Percentiles rank a stretch among this genome's conserved stretches.
phyloP scores from a whole-genome alignment of 2,888 invertebrate genomes.

The Tipula confusa region DNA sequence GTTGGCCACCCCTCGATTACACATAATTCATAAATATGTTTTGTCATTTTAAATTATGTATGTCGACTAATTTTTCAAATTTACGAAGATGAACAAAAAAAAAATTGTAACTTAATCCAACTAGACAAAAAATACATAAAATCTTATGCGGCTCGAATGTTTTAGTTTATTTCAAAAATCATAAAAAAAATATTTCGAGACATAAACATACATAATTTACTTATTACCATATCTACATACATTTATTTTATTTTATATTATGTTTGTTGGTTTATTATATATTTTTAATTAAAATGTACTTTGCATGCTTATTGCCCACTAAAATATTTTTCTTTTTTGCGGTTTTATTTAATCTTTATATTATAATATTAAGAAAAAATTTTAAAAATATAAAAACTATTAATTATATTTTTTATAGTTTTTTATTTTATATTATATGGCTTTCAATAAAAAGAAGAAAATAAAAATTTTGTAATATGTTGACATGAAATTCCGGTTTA shows the following conservation, averaged over 20 bases:
- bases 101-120: not conserved
- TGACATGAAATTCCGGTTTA: conserved; percentile 5
- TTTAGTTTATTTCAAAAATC: not conserved
- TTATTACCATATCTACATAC: conserved; percentile 3
- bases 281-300: conserved; percentile 5
- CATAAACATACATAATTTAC: not conserved
- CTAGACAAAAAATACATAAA: not conserved
- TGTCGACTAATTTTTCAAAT: not conserved
- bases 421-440: not conserved
- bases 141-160: not conserved
- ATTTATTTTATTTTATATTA: not conserved
- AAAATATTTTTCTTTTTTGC: not conserved
- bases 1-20: too few species aligned
- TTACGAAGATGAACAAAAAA: too few species aligned
- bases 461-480: not conserved
- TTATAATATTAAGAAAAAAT: not conserved
- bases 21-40: too few species aligned
- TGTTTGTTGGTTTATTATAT: not conserved
- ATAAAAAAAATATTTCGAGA: not conserved
- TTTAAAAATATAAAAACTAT: not conserved
- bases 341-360: not conserved
- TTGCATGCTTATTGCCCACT: conserved; percentile 20
- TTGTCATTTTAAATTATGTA: not conserved
- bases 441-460: not conserved
- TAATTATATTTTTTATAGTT: not conserved